Conservation (phyloP, 1,140 invertebrate species). For the Xylocopa sonorina region DNA sequence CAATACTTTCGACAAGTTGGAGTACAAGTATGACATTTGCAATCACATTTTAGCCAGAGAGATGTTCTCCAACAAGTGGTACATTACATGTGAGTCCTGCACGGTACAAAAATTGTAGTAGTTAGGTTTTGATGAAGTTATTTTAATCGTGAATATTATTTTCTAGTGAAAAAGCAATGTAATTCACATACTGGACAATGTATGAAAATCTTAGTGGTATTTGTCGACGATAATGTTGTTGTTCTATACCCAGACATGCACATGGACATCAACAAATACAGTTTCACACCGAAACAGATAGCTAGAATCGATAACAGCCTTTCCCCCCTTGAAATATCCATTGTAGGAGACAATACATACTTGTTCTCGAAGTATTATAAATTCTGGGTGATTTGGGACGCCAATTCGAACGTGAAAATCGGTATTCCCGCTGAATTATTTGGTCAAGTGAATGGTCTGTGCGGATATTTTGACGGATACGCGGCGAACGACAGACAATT, state of each 20-base stretch:
- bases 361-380: constrained; percentile 87
- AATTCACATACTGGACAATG: constrained; percentile 79
- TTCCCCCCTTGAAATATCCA: constrained; percentile 85
- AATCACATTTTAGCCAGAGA: constrained; percentile 90
- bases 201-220: constrained; percentile 83
- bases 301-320: constrained; percentile 85
- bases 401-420: constrained; percentile 87
- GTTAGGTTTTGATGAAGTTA: background rate
- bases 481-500: constrained; percentile 86
- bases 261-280: constrained; percentile 85
- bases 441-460: constrained; percentile 88
- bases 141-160: background rate
- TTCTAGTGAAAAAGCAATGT: constrained; percentile 87
- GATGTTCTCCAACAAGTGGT: constrained; percentile 73
- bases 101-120: background rate
- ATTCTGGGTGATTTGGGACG: constrained; percentile 88
- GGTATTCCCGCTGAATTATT: constrained; percentile 85
- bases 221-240: constrained; percentile 83
- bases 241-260: constrained; percentile 85
- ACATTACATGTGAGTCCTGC: constrained; percentile 63
- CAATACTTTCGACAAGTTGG: constrained; percentile 89
- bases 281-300: constrained; percentile 86
- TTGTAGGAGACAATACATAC: constrained; percentile 86
- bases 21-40: constrained; percentile 90
- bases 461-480: constrained; percentile 88